phyloP scores from a whole-genome alignment of 2,113 vertebrate species.

The Nothocercus nigrocapillus region DNA sequence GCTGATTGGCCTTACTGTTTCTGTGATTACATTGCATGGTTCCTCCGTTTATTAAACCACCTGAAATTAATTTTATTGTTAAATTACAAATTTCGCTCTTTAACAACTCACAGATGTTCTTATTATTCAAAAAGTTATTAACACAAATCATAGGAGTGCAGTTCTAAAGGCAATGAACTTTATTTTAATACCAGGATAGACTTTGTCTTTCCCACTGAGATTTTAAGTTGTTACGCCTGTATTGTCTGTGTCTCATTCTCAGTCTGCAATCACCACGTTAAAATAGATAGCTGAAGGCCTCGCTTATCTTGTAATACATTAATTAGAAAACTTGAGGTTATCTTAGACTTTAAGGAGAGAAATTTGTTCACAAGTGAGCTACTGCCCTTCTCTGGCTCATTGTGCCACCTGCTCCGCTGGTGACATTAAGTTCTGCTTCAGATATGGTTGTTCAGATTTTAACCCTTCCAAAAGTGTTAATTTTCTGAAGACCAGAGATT shows the following conservation, averaged over 20 bases:
- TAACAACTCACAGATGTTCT: background rate
- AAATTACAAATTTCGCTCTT: background rate
- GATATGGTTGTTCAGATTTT: background rate
- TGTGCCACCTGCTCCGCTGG: background rate
- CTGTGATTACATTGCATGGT: rapidly evolving
- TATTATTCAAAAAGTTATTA: no score
- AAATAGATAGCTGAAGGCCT: background rate
- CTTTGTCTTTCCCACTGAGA: background rate
- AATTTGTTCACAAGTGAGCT: background rate
- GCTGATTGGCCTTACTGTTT: background rate
- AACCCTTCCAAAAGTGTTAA: background rate
- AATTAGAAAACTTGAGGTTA: background rate
- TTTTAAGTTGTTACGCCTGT: background rate
- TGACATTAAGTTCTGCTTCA: background rate
- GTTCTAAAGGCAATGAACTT: background rate
- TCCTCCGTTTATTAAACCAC: background rate
- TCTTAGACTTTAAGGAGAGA: background rate
- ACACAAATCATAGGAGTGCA: background rate
- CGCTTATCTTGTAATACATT: background rate
- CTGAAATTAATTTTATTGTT: background rate
- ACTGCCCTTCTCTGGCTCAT: rapidly evolving
- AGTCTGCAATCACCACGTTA: background rate
- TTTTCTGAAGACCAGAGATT: background rate
- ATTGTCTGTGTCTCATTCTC: conserved; percentile 2
- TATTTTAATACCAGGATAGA: background rate